Base-by-base conservation (phyloP, 30 jellyfish, hydroid and myxozoan species). In the Pelagia noctiluca region DNA sequence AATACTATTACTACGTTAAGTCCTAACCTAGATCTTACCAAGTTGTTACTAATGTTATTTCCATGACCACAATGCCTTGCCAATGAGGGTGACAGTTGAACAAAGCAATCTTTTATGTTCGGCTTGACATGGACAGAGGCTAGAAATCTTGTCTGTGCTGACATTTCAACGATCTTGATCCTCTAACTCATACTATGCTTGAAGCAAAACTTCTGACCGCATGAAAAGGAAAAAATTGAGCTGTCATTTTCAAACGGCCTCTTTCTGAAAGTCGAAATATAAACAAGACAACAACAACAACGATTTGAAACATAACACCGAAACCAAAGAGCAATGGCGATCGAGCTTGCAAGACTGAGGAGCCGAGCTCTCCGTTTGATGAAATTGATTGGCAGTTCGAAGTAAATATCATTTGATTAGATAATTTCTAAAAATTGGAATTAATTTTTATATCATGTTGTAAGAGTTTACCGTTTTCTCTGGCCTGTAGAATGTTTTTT, bases 341-440 rank as follows among this genome's bases (percentile, higher is more conserved):
- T 67, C 65, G 84, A 67, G 35, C 84, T 81, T 16, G 91, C 84
- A 49, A 68, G 77, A 12, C 24, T 81, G 78, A 50, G 91, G 63
- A 63, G 67, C 35, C 26, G 68, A 16, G 92, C 92, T 50, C 46
- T 82, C 30, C 63, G 82, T 61, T 80, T 83, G 18, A 82, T 82
- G 92, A 82, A 83, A 47, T 61, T 82, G 22, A 82, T 82, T 53
- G 92, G 92, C 29, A 64, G 75, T 52, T 64, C 91, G 33, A 74
- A 80, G 91, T 79, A 38, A n/a, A 82, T 74, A 50, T 62, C 32
- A 5, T 8, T 22, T 32, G 1, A 2, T 3, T 3, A 63, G 10
- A 4, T 24, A 21, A 3, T 63, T 63, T 63, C n/a, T n/a, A n/a
- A n/a, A n/a, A n/a, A n/a, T n/a, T n/a, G n/a, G n/a, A n/a, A n/a